A percentile compares a stretch with the other conserved stretches of the same genome.
Conservation (phyloP, 1,140 invertebrate genomes). For the Eriocheir sinensis region DNA sequence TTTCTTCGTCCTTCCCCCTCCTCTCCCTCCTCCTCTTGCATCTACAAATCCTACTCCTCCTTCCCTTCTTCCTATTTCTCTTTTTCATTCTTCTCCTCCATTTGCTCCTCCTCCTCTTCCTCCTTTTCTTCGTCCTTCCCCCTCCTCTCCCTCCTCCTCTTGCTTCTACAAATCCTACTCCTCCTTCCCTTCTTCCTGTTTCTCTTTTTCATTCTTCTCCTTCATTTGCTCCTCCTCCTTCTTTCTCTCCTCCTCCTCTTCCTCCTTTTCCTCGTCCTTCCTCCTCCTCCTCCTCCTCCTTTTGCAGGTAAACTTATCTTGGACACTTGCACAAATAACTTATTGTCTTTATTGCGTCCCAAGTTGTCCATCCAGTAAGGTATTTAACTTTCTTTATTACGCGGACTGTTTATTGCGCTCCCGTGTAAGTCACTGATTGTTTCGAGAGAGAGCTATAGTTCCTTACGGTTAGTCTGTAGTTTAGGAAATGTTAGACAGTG, state of each 20-base stretch:
- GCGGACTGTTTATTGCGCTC: too few species aligned
- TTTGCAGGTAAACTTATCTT: too few species aligned
- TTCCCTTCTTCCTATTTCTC: background rate
- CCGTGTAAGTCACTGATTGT: too few species aligned
- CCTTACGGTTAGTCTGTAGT: too few species aligned
- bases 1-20: background rate
- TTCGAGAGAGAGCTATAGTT: too few species aligned
- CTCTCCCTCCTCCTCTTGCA: background rate
- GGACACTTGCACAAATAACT: too few species aligned
- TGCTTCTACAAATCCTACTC: background rate
- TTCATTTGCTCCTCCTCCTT: background rate
- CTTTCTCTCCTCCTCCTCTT: slow-evolving; percentile 1
- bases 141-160: background rate
- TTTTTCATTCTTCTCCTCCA: background rate
- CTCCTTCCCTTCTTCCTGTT: background rate
- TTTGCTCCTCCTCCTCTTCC: background rate
- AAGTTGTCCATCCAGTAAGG: too few species aligned
- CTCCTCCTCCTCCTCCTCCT: background rate
- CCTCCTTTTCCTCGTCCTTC: background rate
- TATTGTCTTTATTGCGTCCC: too few species aligned
- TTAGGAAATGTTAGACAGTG: too few species aligned
- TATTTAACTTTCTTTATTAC: too few species aligned
- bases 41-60: background rate
- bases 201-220: background rate
- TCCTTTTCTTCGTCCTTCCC: too few species aligned